Percentiles rank a stretch among this genome's conserved stretches.
phyloP scores from a whole-genome alignment of 2,797 vertebrate genomes.

The Phaenicophaeus curvirostris region DNA sequence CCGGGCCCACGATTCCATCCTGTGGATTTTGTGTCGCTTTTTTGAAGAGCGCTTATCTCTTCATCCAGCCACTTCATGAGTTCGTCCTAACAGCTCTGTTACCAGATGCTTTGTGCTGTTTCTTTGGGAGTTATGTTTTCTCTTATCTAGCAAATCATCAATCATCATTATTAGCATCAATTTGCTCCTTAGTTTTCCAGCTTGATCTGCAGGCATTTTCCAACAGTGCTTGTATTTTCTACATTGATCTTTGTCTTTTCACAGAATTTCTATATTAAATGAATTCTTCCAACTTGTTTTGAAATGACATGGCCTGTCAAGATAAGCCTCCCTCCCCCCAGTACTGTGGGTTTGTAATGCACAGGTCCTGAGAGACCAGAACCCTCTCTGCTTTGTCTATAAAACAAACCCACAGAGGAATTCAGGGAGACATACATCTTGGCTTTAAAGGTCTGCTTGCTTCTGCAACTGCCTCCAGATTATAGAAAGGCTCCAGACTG shows the following conservation, averaged over 20 bases:
- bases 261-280: neutral
- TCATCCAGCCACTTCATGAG: neutral
- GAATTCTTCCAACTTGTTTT: slow-evolving; percentile 16
- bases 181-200: neutral
- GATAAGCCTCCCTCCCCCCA: slow-evolving; percentile 55
- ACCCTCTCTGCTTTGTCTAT: slow-evolving; percentile 29
- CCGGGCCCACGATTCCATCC: neutral
- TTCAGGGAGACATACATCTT: slow-evolving; percentile 60
- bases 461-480: slow-evolving; percentile 72
- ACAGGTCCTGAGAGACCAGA: slow-evolving; percentile 12
- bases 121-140: slow-evolving; percentile 16
- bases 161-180: slow-evolving; percentile 23
- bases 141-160: slow-evolving; percentile 6
- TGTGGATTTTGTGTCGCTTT: neutral
- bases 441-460: slow-evolving; percentile 65
- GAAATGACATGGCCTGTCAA: neutral
- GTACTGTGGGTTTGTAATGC: neutral
- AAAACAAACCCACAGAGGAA: slow-evolving; percentile 60
- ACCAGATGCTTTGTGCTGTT: neutral
- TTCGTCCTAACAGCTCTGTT: neutral
- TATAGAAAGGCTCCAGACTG: slow-evolving; percentile 72
- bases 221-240: neutral
- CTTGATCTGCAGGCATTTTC: slow-evolving; percentile 22
- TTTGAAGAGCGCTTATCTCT: neutral
- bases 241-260: slow-evolving; percentile 32